Percentiles rank a stretch among this genome's conserved stretches.
Evolutionary conservation across 2,113 vertebrate species (phyloP).

Genomic region (Rhea pennata): DNA sequence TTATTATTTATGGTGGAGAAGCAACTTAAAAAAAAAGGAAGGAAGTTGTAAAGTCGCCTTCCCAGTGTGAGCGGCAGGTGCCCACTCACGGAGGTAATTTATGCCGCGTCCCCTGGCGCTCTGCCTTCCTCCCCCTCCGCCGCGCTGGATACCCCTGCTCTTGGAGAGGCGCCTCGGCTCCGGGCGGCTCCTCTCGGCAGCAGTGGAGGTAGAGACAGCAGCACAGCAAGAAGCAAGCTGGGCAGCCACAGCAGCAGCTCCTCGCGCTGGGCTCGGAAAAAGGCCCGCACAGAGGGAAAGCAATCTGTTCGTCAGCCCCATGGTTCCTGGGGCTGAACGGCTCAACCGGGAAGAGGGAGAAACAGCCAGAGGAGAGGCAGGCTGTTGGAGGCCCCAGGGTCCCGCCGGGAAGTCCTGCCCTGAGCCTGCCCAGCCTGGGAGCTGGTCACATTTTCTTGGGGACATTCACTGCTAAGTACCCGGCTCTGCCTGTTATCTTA

Average conservation of each 20-base stretch:
- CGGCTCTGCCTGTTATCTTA: not conserved
- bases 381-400: rapidly evolving
- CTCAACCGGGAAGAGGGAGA: not conserved
- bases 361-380: not conserved
- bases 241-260: not conserved
- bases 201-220: not conserved
- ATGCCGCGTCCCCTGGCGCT: not conserved
- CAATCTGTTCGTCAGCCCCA: not conserved
- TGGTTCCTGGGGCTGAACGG: not conserved
- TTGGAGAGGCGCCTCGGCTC: not conserved
- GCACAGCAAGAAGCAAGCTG: not conserved
- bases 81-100: not conserved
- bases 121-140: not conserved
- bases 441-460: not conserved
- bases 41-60: not conserved
- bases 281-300: not conserved
- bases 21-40: not conserved
- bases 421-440: not conserved
- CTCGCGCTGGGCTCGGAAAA: not conserved
- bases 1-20: not conserved
- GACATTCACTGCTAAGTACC: not conserved
- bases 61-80: not conserved
- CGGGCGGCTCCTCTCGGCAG: not conserved
- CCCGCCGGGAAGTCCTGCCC: not conserved
- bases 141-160: not conserved